These are phyloP conservation scores for Drosophila punjabiensis DNA, from an alignment of 1,140 invertebrate genomes.

Conservation along the genomic window DNA sequence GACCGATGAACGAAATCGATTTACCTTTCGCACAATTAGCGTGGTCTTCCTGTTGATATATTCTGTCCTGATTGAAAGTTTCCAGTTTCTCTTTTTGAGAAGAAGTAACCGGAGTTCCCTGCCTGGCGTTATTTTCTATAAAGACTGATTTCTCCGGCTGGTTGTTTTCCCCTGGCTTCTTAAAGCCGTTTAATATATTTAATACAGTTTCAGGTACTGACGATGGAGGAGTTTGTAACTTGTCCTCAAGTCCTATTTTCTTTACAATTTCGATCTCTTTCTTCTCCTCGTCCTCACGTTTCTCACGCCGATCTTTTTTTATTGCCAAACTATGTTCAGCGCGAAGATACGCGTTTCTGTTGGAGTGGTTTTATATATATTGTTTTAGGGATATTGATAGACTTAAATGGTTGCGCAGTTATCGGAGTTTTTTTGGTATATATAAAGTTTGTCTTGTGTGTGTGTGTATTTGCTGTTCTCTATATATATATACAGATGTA, in stretches of 20 bases:
- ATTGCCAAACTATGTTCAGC: background rate
- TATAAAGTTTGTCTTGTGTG: background rate
- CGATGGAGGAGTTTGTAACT: background rate
- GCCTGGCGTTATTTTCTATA: background rate
- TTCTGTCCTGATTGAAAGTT: background rate
- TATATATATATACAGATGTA: background rate
- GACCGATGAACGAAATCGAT: no score
- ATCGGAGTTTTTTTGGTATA: constrained; percentile 9
- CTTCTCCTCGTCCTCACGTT: background rate
- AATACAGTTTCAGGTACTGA: constrained; percentile 9
- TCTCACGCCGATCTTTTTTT: background rate
- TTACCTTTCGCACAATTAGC: background rate
- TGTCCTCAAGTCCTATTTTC: background rate
- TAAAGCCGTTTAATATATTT: background rate
- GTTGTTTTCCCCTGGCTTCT: background rate
- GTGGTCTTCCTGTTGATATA: background rate
- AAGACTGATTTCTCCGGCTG: background rate
- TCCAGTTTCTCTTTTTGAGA: background rate
- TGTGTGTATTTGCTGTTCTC: background rate
- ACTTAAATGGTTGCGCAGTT: constrained; percentile 1
- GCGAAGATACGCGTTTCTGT: background rate
- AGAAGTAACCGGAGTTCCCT: background rate
- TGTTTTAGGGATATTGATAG: constrained; percentile 5
- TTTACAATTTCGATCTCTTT: no score
- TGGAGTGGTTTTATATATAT: constrained; percentile 6